Evolutionary conservation across 2,797 vertebrate species (phyloP), one percentile per base, ranked within the genome.

Genomic region (Knipowitschia caucasica): DNA sequence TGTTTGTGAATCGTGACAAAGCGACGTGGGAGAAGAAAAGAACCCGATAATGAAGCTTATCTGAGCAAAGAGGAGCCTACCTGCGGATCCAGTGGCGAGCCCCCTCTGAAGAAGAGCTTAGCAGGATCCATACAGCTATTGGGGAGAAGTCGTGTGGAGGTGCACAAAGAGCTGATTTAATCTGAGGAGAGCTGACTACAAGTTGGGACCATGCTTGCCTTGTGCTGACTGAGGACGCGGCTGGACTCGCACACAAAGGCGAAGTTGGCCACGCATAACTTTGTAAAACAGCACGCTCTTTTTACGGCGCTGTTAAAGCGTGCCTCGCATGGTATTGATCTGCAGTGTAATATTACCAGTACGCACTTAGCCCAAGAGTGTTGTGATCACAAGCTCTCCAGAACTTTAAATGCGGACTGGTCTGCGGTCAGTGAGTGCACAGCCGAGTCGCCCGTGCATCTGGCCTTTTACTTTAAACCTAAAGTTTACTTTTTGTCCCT

Each of bases 361-460:
- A 33, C 29, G 35, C 56, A 43, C 45, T 43, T 5, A 34, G 35
- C 9, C n/a, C 9, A 5, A 53, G 62, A 44, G 61, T 35, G 0
- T 64, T 63, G 39, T 53, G 40, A 65, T 36, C 64, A 56, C 69
- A 39, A 56, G 34, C 53, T 53, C 40, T 63, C 50, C 67, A 50
- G 47, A 68, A 77, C 73, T 77, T 83, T 87, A 82, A 76, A 88
- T 87, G 87, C 83, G 67, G 80, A 71, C 79, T 59, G 73, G 65
- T 68, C 38, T 80, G 63, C 67, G 53, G 68, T 27, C 73, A 64
- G 83, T 58, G 76, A 69, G 80, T 63, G 68, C 75, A 72, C 73
- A 74, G 76, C 78, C 71, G 67, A 85, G 80, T 85, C 81, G 82
- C 82, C 83, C 61, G 59, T 55, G 62, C 74, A 43, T 56, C 60